These are phyloP conservation scores for Platysteira castanea DNA, from an alignment of 2,113 vertebrate genomes.

Conservation along the genomic window DNA sequence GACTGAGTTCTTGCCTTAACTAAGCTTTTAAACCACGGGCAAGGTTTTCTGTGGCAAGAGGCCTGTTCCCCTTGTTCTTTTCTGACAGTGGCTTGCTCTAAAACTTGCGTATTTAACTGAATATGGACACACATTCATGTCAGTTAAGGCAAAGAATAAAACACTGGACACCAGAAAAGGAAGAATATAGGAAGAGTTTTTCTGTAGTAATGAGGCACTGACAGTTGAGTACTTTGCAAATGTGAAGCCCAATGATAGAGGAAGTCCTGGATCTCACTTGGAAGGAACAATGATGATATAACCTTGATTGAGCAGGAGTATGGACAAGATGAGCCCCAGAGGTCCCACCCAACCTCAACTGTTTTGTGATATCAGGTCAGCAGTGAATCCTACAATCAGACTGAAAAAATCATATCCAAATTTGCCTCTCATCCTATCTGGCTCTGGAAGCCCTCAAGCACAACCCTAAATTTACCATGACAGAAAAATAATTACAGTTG, in stretches of 20 bases:
- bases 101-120: background rate
- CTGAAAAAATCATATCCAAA: background rate
- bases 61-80: background rate
- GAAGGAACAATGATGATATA: background rate
- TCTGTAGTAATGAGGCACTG: background rate
- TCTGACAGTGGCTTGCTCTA: background rate
- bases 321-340: background rate
- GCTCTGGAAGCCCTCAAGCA: background rate
- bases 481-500: background rate
- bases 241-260: rapidly evolving
- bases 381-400: background rate
- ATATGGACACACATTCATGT: background rate
- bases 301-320: background rate
- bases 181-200: background rate
- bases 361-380: background rate
- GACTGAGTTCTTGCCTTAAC: background rate
- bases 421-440: background rate
- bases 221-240: background rate
- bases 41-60: background rate
- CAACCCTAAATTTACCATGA: background rate
- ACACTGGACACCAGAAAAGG: background rate
- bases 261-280: background rate
- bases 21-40: background rate
- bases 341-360: background rate
- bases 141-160: background rate